These are phyloP conservation scores for Cheilosia grossa DNA, from an alignment of 2,888 invertebrate genomes.

Conservation along the genomic window DNA sequence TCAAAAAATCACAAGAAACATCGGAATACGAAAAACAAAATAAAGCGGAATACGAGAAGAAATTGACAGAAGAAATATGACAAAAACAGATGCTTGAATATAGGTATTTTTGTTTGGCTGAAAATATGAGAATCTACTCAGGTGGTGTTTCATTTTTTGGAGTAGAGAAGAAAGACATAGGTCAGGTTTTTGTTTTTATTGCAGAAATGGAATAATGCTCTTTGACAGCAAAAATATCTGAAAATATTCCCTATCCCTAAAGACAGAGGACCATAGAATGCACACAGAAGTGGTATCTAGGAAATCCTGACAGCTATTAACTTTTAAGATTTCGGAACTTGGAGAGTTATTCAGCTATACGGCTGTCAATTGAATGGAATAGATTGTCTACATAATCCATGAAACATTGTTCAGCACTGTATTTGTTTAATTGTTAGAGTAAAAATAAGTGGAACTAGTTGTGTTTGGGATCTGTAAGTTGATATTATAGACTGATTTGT, in stretches of 20 bases:
- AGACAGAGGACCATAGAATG: not conserved
- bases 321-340: too few relatives aligned
- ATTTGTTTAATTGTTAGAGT: too few relatives aligned
- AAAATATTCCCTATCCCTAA: not conserved
- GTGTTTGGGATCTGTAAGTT: too few relatives aligned
- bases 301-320: too few relatives aligned
- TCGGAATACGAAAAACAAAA: conserved; percentile 58
- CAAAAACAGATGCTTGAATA: conserved; percentile 60
- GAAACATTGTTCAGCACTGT: too few relatives aligned
- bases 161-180: conserved; percentile 36
- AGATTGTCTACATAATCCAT: too few relatives aligned
- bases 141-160: conserved; percentile 33
- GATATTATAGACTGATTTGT: too few relatives aligned
- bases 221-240: conserved; percentile 29
- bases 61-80: conserved; percentile 61
- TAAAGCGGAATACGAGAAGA: conserved; percentile 56
- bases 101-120: conserved; percentile 43
- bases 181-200: conserved; percentile 47
- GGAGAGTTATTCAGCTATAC: too few relatives aligned
- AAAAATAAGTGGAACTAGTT: too few relatives aligned
- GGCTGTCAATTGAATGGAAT: too few relatives aligned
- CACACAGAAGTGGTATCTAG: not conserved
- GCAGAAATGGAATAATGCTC: not conserved
- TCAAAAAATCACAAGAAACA: conserved; percentile 48
- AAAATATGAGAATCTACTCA: conserved; percentile 61